Conservation (phyloP, 2,888 invertebrate species). For the Heliothis peltigera region DNA sequence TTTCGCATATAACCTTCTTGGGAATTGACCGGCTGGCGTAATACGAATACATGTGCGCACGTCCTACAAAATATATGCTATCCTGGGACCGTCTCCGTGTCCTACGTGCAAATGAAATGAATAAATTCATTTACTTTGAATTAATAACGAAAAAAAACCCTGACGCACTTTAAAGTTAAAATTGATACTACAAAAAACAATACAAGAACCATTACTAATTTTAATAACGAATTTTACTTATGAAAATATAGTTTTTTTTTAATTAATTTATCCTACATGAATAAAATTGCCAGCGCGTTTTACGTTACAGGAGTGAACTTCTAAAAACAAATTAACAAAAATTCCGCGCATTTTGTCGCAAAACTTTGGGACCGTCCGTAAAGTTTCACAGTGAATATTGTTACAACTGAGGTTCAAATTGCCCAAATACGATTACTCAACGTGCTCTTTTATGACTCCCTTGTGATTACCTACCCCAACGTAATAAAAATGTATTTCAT, state of each 20-base stretch:
- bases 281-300: constrained; percentile 37
- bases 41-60: background rate
- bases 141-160: background rate
- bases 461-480: constrained; percentile 36
- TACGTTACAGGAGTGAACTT: constrained; percentile 47
- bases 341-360: constrained; percentile 48
- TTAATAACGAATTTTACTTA: too few relatives aligned
- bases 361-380: constrained; percentile 46
- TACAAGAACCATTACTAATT: too few relatives aligned
- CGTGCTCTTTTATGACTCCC: constrained; percentile 53
- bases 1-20: constrained; percentile 6
- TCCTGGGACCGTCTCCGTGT: constrained; percentile 8
- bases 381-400: constrained; percentile 57
- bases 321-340: constrained; percentile 60
- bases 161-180: too few relatives aligned
- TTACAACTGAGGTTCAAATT: constrained; percentile 60
- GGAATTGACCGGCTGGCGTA: constrained; percentile 9
- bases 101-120: background rate
- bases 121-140: background rate
- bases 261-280: constrained; percentile 35
- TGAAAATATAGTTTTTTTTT: too few relatives aligned
- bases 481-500: constrained; percentile 53
- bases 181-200: too few relatives aligned
- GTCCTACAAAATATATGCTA: background rate
- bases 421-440: constrained; percentile 58